Evolutionary conservation across 1,140 invertebrate species (phyloP).

Genomic region (Triops longicaudatus): DNA sequence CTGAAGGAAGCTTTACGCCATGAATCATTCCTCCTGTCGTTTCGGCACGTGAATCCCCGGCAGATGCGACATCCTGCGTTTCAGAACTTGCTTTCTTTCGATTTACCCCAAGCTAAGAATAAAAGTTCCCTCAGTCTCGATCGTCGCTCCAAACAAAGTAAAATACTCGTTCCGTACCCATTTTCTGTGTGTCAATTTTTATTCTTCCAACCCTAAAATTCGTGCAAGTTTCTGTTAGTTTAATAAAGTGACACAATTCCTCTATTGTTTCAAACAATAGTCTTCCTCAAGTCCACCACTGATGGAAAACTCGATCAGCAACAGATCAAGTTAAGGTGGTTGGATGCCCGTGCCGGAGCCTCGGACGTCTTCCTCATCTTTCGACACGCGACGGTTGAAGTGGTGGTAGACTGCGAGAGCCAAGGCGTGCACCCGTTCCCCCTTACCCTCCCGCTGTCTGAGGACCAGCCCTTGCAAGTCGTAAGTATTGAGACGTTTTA

Average conservation of each 20-base stretch:
- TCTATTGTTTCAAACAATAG: neutral
- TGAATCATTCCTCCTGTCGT: constrained; percentile 50
- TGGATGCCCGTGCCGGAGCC: neutral
- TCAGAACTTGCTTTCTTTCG: constrained; percentile 55
- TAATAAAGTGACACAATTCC: neutral
- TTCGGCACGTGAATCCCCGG: constrained; percentile 50
- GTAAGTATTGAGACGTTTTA: neutral
- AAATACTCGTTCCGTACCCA: constrained; percentile 32
- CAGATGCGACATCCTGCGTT: constrained; percentile 40
- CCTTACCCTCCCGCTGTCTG: constrained; percentile 2
- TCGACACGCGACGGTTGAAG: neutral
- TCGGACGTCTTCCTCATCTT: neutral
- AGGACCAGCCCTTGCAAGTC: constrained; percentile 6
- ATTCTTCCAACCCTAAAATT: constrained; percentile 13
- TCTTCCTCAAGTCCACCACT: neutral
- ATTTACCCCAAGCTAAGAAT: constrained; percentile 51
- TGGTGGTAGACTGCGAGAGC: neutral
- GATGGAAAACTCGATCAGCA: constrained; percentile 15
- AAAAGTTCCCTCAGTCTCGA: constrained; percentile 58
- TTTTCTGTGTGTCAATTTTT: neutral
- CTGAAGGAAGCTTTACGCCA: constrained; percentile 49
- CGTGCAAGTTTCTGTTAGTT: constrained; percentile 30
- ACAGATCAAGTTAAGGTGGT: constrained; percentile 9
- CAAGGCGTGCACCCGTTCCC: constrained; percentile 1
- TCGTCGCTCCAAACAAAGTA: constrained; percentile 51